Percentiles rank a stretch among this genome's conserved stretches.
Conservation (phyloP, 2,113 vertebrate genomes). For the Peucedramus taeniatus region DNA sequence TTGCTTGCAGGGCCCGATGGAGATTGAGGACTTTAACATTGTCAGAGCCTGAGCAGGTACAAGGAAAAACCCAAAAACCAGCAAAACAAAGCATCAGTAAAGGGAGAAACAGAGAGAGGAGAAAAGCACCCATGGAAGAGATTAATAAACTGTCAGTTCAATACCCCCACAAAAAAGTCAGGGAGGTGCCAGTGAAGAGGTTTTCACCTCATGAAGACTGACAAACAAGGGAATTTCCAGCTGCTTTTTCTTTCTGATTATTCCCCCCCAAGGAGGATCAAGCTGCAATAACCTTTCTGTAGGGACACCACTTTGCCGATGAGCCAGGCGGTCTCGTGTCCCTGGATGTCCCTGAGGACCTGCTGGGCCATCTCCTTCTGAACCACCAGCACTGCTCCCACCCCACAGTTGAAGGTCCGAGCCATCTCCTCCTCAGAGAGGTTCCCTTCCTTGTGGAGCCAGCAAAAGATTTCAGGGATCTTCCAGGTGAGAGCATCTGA, state of each 20-base stretch:
- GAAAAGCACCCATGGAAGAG: not conserved
- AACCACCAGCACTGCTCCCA: constrained; percentile 87
- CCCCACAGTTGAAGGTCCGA: constrained; percentile 93
- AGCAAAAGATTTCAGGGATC: constrained; percentile 86
- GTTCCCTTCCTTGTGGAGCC: constrained; percentile 85
- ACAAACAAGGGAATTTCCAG: not conserved
- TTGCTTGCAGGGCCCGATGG: constrained; percentile 58
- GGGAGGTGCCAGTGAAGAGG: not conserved
- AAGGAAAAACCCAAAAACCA: not conserved
- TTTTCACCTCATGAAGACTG: not conserved
- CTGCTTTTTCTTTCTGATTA: not conserved
- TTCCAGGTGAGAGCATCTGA: constrained; percentile 88
- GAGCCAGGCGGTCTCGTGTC: constrained; percentile 82
- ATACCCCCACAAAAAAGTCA: not conserved
- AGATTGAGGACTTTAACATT: constrained; percentile 69
- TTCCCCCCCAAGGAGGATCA: not conserved
- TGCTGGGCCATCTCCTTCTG: constrained; percentile 72
- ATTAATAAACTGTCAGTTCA: not conserved
- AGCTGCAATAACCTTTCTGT: constrained; percentile 71
- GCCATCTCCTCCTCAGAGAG: constrained; percentile 90
- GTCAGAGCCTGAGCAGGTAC: constrained; percentile 51
- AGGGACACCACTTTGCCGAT: constrained; percentile 79
- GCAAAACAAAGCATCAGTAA: not conserved
- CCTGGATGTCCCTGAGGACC: constrained; percentile 78
- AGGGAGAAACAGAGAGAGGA: not conserved